Conservation (phyloP, 2,888 invertebrate genomes). For the Epirrita christyi region DNA sequence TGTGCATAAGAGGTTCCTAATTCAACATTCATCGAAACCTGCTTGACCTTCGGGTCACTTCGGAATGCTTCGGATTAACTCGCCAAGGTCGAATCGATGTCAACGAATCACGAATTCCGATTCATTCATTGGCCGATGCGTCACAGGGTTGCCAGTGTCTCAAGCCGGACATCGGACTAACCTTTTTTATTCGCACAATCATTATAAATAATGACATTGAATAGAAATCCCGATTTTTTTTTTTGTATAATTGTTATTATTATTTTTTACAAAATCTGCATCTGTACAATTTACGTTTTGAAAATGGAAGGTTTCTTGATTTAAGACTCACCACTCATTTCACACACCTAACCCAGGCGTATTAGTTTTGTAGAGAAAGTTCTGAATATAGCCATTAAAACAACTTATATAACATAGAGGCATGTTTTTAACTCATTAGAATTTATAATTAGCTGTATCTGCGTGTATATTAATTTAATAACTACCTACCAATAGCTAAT, state of each 20-base stretch:
- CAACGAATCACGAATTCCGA: conserved; percentile 52
- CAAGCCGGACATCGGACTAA: conserved; percentile 8
- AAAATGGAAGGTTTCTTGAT: too few relatives aligned
- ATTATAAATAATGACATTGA: too few relatives aligned
- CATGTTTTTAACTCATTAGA: conserved; percentile 32
- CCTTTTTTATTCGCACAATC: too few relatives aligned
- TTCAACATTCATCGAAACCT: conserved; percentile 44
- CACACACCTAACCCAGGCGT: too few relatives aligned
- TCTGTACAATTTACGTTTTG: too few relatives aligned
- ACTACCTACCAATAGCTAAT: conserved; percentile 17
- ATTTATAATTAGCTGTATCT: conserved; percentile 36
- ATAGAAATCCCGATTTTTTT: not conserved
- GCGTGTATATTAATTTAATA: conserved; percentile 26
- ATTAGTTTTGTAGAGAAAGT: conserved; percentile 29
- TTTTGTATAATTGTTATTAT: too few relatives aligned
- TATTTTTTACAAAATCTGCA: too few relatives aligned
- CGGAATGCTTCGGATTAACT: conserved; percentile 51
- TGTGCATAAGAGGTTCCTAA: conserved; percentile 31
- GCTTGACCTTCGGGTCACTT: conserved; percentile 48
- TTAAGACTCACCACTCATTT: too few relatives aligned
- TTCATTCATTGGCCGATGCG: conserved; percentile 45
- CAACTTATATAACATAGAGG: conserved; percentile 31
- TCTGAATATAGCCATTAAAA: conserved; percentile 35
- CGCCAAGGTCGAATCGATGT: conserved; percentile 56
- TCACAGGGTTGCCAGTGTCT: conserved; percentile 37